Evolutionary conservation across 2,797 vertebrate species (phyloP).

Genomic region (Diplodus puntazzo): DNA sequence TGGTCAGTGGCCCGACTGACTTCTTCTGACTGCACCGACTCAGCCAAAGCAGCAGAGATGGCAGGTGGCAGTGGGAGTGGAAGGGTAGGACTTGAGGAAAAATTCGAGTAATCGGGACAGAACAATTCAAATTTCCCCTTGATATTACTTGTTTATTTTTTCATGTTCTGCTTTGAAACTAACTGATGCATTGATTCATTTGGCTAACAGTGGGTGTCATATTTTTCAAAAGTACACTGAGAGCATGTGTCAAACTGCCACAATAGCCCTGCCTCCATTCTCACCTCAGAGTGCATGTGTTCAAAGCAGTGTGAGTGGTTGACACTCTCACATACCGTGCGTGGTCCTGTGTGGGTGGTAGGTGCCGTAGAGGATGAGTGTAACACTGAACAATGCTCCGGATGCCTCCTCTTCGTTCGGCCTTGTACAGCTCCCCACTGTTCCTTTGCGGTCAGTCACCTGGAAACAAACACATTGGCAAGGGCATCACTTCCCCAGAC

Average conservation of each 20-base stretch:
- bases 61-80: conserved; percentile 31
- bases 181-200: conserved; percentile 14
- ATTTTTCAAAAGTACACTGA: conserved; percentile 8
- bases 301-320: conserved; percentile 27
- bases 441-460: conserved; percentile 76
- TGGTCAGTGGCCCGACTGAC: conserved; percentile 71
- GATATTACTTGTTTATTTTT: not conserved
- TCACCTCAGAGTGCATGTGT: conserved; percentile 42
- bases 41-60: conserved; percentile 29
- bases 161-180: not conserved
- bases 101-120: not conserved
- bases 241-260: conserved; percentile 31
- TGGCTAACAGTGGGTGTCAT: conserved; percentile 7
- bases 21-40: conserved; percentile 57
- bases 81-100: conserved; percentile 12
- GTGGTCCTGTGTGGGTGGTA: conserved; percentile 60
- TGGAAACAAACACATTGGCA: conserved; percentile 59
- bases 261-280: conserved; percentile 22
- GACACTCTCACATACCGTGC: conserved; percentile 55
- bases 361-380: conserved; percentile 76
- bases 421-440: conserved; percentile 56
- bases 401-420: conserved; percentile 60
- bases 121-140: not conserved
- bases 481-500: conserved; percentile 10
- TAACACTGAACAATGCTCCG: conserved; percentile 59